Evolutionary conservation across 2,797 vertebrate species (phyloP).

Genomic region (Rhabdophis nuchalis): DNA sequence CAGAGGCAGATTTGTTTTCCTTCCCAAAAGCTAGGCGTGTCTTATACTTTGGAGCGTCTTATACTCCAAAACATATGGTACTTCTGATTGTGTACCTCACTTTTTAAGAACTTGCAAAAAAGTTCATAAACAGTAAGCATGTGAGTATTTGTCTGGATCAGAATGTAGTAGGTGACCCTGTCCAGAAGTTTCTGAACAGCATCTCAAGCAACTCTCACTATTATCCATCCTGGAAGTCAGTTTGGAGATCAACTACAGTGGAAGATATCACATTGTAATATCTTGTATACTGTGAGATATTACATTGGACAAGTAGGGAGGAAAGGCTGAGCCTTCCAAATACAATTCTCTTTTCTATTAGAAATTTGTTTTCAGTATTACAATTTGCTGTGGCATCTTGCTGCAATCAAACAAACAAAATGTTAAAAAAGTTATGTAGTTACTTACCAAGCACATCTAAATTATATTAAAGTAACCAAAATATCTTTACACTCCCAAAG

Average conservation of each 20-base stretch:
- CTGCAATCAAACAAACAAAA: no score
- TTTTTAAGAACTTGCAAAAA: background rate
- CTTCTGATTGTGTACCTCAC: background rate
- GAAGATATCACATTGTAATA: background rate
- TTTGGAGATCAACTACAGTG: background rate
- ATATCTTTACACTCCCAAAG: no score
- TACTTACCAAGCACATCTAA: no score
- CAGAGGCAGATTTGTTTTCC: no score
- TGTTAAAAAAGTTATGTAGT: no score
- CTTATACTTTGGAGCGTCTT: no score
- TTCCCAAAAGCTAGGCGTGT: no score
- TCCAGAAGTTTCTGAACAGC: background rate
- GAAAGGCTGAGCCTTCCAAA: background rate
- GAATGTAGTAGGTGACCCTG: background rate
- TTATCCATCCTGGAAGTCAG: background rate
- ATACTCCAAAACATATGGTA: background rate
- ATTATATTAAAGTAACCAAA: no score
- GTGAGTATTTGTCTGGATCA: background rate
- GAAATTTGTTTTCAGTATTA: background rate
- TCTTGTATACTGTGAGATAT: background rate
- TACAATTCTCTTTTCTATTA: background rate
- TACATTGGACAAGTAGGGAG: background rate
- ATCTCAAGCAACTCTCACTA: no score
- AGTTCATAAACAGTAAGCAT: background rate
- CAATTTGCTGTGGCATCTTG: background rate